These are phyloP conservation scores for Helicoverpa assulta DNA, from an alignment of 2,888 invertebrate species.

Conservation along the genomic window DNA sequence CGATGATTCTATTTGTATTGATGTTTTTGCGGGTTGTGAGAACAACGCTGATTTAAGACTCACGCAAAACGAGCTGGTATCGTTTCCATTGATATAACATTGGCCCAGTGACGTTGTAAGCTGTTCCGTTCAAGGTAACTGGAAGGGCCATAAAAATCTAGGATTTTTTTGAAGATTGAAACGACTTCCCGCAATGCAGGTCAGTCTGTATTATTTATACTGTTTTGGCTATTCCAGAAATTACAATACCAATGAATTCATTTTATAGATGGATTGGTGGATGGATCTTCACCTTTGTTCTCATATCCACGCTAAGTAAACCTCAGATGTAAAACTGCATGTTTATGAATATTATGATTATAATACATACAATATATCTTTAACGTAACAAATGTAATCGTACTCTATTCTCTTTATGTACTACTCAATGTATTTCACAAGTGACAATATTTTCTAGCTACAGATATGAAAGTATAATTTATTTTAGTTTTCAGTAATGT, in stretches of 20 bases:
- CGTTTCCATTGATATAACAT: too few relatives aligned
- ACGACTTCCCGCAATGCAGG: too few relatives aligned
- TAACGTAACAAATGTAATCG: slow-evolving; percentile 23
- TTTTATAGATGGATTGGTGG: not conserved
- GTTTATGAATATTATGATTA: slow-evolving; percentile 1
- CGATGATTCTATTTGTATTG: too few relatives aligned
- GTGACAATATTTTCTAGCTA: slow-evolving; percentile 25
- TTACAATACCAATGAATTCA: not conserved
- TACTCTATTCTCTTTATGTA: slow-evolving; percentile 8
- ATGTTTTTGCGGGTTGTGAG: slow-evolving; percentile 8
- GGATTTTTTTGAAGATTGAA: too few relatives aligned
- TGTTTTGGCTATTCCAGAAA: too few relatives aligned
- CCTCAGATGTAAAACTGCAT: not conserved
- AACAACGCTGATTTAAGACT: not conserved
- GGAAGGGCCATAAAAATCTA: too few relatives aligned
- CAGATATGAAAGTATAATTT: slow-evolving; percentile 36
- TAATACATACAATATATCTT: slow-evolving; percentile 2
- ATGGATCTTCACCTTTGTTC: slow-evolving; percentile 9
- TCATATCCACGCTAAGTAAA: slow-evolving; percentile 11
- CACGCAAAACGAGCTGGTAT: not conserved
- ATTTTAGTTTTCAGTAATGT: slow-evolving; percentile 31
- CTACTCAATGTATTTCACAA: slow-evolving; percentile 24
- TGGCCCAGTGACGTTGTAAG: too few relatives aligned
- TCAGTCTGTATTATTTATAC: not conserved
- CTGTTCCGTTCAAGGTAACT: too few relatives aligned